Percentiles rank a stretch among this genome's conserved stretches.
Conservation (phyloP, 2,797 vertebrate genomes). For the Esox lucius region DNA sequence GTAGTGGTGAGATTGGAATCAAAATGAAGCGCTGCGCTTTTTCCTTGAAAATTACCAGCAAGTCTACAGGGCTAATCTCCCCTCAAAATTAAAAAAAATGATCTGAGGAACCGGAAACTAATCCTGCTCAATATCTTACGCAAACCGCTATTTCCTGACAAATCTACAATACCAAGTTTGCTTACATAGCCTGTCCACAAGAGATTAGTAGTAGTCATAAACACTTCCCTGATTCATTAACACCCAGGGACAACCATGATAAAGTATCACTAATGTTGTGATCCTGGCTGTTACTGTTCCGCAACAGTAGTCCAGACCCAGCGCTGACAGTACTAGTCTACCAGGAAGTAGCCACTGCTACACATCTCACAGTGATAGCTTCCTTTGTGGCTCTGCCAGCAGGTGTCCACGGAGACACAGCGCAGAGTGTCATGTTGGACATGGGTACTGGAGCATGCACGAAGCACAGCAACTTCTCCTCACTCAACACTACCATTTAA, state of each 20-base stretch:
- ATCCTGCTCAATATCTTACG: no score
- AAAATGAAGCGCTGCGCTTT: no score
- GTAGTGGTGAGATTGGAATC: no score
- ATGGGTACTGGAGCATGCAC: background rate
- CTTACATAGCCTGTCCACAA: no score
- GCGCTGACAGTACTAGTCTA: slow-evolving; percentile 10
- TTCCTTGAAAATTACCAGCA: no score
- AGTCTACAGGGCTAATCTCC: no score
- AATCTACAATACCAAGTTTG: no score
- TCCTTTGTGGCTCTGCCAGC: slow-evolving; percentile 21
- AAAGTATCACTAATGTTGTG: slow-evolving; percentile 27
- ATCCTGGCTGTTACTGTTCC: background rate
- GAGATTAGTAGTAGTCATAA: background rate
- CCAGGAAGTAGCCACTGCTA: slow-evolving; percentile 23
- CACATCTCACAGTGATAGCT: slow-evolving; percentile 26
- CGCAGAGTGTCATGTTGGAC: background rate
- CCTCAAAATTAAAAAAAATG: no score
- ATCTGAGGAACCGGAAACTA: no score
- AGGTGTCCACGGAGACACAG: slow-evolving; percentile 7
- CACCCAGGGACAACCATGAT: background rate
- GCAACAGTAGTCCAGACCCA: background rate
- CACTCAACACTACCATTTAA: slow-evolving; percentile 63
- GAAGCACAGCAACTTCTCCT: slow-evolving; percentile 4
- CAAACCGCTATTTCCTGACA: no score
- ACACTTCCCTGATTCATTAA: background rate